These are phyloP conservation scores for Bembecia ichneumoniformis DNA, from an alignment of 2,888 invertebrate genomes.

Conservation along the genomic window DNA sequence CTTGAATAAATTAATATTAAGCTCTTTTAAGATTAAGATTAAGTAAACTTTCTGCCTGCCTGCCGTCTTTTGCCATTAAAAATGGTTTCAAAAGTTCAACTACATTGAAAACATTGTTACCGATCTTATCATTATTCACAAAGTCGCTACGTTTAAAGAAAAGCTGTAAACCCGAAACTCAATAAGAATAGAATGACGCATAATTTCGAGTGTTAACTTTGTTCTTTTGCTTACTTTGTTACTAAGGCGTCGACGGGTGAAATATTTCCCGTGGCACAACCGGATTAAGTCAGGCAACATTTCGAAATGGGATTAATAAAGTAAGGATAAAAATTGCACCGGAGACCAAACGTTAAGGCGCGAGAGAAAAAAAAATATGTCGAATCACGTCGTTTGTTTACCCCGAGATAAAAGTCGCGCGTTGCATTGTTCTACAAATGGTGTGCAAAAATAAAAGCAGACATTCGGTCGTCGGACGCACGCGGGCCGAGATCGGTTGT, in stretches of 20 bases:
- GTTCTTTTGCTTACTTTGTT: conserved; percentile 16
- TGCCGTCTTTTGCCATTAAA: too few relatives aligned
- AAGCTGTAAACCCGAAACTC: conserved; percentile 17
- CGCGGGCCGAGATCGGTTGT: background rate
- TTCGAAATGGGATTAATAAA: conserved; percentile 40
- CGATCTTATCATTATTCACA: conserved; percentile 1
- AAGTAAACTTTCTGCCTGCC: too few relatives aligned
- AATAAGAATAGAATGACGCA: conserved; percentile 20
- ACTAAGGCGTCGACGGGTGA: conserved; percentile 24
- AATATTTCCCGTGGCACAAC: conserved; percentile 28
- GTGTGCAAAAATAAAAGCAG: conserved; percentile 55
- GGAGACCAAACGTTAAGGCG: conserved; percentile 16
- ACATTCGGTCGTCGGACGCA: conserved; percentile 4
- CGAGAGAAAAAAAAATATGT: conserved; percentile 35
- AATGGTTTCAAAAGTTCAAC: conserved; percentile 3
- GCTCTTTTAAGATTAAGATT: too few relatives aligned
- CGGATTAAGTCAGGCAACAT: conserved; percentile 29
- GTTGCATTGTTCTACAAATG: conserved; percentile 62
- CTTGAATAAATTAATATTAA: too few relatives aligned
- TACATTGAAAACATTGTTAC: background rate
- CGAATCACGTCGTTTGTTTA: conserved; percentile 40
- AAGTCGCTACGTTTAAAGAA: conserved; percentile 14
- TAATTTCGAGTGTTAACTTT: conserved; percentile 13
- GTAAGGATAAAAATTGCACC: conserved; percentile 29
- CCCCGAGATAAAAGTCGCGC: conserved; percentile 50